Base-by-base conservation (phyloP, 2,113 vertebrate species). In the Halcyon malimbica region DNA sequence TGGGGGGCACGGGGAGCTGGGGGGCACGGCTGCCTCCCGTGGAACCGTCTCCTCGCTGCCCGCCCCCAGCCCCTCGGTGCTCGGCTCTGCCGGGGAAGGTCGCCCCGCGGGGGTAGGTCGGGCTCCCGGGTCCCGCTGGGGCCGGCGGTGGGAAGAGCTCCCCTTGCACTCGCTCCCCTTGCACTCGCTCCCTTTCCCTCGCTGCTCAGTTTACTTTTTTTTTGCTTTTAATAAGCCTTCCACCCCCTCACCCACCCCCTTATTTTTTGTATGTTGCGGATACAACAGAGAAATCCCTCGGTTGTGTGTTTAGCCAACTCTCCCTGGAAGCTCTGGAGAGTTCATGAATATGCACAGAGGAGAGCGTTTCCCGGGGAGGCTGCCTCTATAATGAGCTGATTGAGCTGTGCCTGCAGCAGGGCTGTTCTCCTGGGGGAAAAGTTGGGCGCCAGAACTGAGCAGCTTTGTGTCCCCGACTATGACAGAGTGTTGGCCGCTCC, bases 361-460 rank as follows among this genome's bases (percentile, higher is more conserved):
- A 56, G 87, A 87, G 60, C 19, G 39, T 80, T 95, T 90, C 73
- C 71, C 64, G 51, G 37, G 90, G 76, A 59, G 92, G 83, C 70
- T 70, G 78, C 84, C 84, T 50, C 50, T 56, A 2, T 60, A 84
- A 85, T 37, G 13, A 82, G 69, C 91, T 44, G 83, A 68, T 64
- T 33, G 91, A 89, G 74, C 84, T 41, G 91, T 63, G 54, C 87
- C 93, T 84, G 89, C 93, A 82, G 94, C 87, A 23, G 84, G 50
- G 75, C 46, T 83, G 35, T 4, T 74, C 92, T 90, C 89, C 41
- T 23, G 89, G n/a, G 81, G n/a, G 79, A 81, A 97, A 96, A 97
- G 97, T 97, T 97, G 93, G 92, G 83, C 11, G 4, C 89, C 90
- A 16, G 54, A 85, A 89, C 63, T 71, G 89, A 95, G 94, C 79